Evolutionary conservation across 2,888 invertebrate species (phyloP).

Genomic region (Timandra comae): DNA sequence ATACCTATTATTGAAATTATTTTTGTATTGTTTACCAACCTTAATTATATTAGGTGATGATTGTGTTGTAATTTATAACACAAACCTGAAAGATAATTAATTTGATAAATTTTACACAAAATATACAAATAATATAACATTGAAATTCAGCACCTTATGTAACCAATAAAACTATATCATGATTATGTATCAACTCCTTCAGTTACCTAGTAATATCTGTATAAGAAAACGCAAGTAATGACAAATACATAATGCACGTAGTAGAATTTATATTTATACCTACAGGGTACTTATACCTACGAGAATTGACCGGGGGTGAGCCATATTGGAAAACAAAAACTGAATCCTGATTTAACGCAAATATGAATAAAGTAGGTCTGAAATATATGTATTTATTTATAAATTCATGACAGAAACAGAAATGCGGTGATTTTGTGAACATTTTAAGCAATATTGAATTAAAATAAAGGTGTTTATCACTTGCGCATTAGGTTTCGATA

Average conservation of each 20-base stretch:
- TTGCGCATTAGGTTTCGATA: slow-evolving; percentile 4
- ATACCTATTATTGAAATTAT: too few species aligned
- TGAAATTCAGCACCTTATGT: not conserved
- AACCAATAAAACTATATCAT: not conserved
- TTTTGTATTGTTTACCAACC: slow-evolving; percentile 15
- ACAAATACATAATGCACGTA: slow-evolving; percentile 12
- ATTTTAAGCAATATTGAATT: too few species aligned
- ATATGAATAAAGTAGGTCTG: slow-evolving; percentile 12
- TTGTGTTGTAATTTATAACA: slow-evolving; percentile 19
- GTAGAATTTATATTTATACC: slow-evolving; percentile 23
- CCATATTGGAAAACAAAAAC: slow-evolving; percentile 64
- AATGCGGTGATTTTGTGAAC: too few species aligned
- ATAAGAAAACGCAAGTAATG: slow-evolving; percentile 15
- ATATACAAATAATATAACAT: not conserved
- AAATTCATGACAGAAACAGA: too few species aligned
- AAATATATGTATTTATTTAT: not conserved
- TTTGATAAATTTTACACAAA: not conserved
- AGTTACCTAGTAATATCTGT: not conserved
- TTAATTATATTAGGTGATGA: slow-evolving; percentile 21
- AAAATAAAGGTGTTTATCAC: slow-evolving; percentile 6
- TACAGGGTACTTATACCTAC: slow-evolving; percentile 27
- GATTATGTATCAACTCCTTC: too few species aligned
- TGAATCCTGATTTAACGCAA: slow-evolving; percentile 26
- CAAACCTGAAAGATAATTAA: slow-evolving; percentile 26
- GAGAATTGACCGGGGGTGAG: slow-evolving; percentile 41